These are phyloP conservation scores for Neotragus pygmaeus DNA, from an alignment of 2,113 vertebrate genomes.

Conservation along the genomic window DNA sequence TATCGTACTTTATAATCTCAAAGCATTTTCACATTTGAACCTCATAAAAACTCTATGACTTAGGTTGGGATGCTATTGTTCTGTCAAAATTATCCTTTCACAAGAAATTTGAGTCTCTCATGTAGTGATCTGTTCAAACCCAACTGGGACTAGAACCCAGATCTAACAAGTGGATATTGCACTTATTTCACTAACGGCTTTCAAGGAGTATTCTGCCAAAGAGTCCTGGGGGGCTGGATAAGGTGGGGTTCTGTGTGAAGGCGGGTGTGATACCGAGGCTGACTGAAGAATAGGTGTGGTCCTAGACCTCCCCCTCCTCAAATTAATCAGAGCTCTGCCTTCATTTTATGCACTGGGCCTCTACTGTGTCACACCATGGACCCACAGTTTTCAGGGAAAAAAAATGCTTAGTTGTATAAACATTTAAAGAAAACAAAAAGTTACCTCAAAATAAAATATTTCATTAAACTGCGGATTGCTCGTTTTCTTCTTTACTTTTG, in stretches of 20 bases:
- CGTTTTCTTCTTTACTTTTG: conserved; percentile 99
- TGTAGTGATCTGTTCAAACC: not conserved
- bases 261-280: not conserved
- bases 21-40: not conserved
- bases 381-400: not conserved
- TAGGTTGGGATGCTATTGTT: not conserved
- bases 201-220: not conserved
- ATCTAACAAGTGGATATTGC: not conserved
- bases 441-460: conserved; percentile 96
- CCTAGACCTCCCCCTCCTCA: not conserved
- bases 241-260: not conserved
- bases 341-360: not conserved
- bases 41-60: not conserved
- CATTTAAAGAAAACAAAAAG: conserved; percentile 66
- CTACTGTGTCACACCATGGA: not conserved
- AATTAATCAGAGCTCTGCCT: not conserved
- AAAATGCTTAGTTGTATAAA: not conserved
- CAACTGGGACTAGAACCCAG: not conserved
- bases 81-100: conserved; percentile 2
- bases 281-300: not conserved
- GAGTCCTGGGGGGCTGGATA: not conserved
- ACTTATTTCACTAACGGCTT: not conserved
- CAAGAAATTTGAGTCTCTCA: not conserved
- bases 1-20: not conserved
- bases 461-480: conserved; percentile 98